Evolutionary conservation across 2,113 vertebrate genomes (phyloP), one percentile per base, ranked within the genome.

Genomic region (Aspiorhynchus laticeps): DNA sequence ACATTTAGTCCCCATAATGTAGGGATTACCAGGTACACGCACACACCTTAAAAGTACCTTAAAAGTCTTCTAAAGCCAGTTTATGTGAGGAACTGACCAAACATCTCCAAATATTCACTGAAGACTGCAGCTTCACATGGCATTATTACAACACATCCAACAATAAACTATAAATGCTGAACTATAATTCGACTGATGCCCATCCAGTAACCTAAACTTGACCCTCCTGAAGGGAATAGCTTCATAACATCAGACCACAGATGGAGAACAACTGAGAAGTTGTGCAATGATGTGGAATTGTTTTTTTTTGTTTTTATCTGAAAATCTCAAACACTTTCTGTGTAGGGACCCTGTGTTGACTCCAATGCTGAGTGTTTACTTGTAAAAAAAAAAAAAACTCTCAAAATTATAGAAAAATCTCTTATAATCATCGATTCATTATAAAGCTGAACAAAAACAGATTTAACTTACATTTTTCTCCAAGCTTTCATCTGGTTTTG

Each of bases 221-320:
- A 82, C 73, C 81, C 56, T 71, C 61, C 71, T 56, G n/a, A 82
- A 80, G 87, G 65, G 28, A 69, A 67, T 26, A 53, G 41, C 59
- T 48, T 67, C 56, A 56, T 21, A 41, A 83, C 81, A 61, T 84
- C 46, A 84, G 78, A 31, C 41, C 43, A 26, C 56, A 67, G 21
- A 46, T 46, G 48, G 36, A 41, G 53, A 76, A 59, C 24, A 11
- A 61, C 24, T 79, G 38, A 46, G 31, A 76, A n/a, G 2, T 67
- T 85, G 84, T 31, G 78, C 56, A 82, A 69, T 48, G 53, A 26
- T 85, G 83, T 76, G 63, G 43, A 86, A 53, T 15, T 33, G 4
- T 59, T 19, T 24, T 36, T 36, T 41, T 74, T 36, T n/a, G n/a
- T n/a, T 36, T 24, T 6, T 51, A 48, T 48, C 63, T 28, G 5